Base-by-base conservation (phyloP, 2,888 invertebrate genomes). In the Andrena dorsata region DNA sequence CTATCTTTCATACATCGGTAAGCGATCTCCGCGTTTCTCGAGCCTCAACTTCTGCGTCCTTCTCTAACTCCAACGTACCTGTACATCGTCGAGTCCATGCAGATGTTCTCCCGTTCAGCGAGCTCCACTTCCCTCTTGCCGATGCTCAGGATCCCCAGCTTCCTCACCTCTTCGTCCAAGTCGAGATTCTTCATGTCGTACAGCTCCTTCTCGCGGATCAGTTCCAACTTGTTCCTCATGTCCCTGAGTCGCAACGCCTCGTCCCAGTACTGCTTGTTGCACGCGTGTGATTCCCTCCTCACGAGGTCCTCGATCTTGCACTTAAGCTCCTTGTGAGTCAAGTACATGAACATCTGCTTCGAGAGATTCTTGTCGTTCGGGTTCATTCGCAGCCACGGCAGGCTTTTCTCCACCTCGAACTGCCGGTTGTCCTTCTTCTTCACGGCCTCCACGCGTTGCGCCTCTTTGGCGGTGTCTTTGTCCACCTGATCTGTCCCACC, bases 171-270 rank as follows among this genome's bases (percentile, higher is more conserved):
- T 2, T 92, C 89, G 76, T 92, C 90, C 35, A 93, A 72, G 0
- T 86, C 60, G 8, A 92, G 81, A 77, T 90, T 89, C 5, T 86
- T 84, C 20, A 90, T 90, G 20, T 90, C 87, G 64, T 90, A 91
- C 20, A 93, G 68, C 75, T 91, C 87, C 51, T 89, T 91, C 65
- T 92, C 93, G 8, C 91, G 88, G 3, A 89, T 83, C 8, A 93
- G 76, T 74, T 90, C 92, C 53, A 93, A 53, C n/a, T 89, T 87
- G 76, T 93, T 93, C 56, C 88, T 89, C 93, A 93, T 93, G 60
- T 93, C 93, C 13, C 93, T 83, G 0, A 93, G 80, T n/a, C 93
- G 88, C 7, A 93, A 68, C 0, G 93, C 93, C 13, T 93, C 93
- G 72, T 90, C 90, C 92, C 93, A 93, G 20, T 81, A 87, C 4